A percentile compares a stretch with the other conserved stretches of the same genome.
phyloP scores from a whole-genome alignment of 2,113 vertebrate species.

The Furnarius figulus region DNA sequence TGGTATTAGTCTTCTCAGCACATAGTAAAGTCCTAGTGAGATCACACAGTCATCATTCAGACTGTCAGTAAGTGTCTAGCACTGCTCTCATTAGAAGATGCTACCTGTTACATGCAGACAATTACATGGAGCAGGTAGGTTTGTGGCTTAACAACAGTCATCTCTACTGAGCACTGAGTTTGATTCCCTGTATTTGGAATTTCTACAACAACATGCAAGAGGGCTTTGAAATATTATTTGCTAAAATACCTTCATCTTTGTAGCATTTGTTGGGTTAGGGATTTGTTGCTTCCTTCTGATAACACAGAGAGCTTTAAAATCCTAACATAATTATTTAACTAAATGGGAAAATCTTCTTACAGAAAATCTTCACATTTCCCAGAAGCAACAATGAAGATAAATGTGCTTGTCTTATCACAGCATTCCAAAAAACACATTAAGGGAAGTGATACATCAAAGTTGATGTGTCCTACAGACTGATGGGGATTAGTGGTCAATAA shows the following conservation, averaged over 20 bases:
- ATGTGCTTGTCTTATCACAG: neutral
- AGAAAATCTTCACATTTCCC: slow-evolving; percentile 47
- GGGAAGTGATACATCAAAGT: slow-evolving; percentile 21
- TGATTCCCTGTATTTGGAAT: neutral
- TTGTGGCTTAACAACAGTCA: neutral
- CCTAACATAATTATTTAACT: neutral
- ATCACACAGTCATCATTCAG: neutral
- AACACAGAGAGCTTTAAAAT: neutral
- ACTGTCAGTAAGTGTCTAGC: neutral
- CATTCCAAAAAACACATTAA: slow-evolving; percentile 38
- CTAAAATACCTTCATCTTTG: neutral
- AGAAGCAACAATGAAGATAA: slow-evolving; percentile 35
- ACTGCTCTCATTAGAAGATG: neutral
- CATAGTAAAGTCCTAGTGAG: neutral
- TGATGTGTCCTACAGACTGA: neutral
- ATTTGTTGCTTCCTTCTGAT: neutral
- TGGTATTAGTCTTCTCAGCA: neutral
- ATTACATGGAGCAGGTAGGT: neutral
- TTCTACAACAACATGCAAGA: neutral
- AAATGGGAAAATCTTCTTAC: slow-evolving; percentile 8
- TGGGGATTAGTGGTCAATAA: slow-evolving; percentile 3
- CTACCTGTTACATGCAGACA: neutral
- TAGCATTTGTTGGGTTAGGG: neutral
- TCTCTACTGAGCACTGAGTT: neutral
- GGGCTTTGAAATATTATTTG: neutral